These are phyloP conservation scores for Clamator glandarius DNA, from an alignment of 2,797 vertebrate species.

Conservation along the genomic window DNA sequence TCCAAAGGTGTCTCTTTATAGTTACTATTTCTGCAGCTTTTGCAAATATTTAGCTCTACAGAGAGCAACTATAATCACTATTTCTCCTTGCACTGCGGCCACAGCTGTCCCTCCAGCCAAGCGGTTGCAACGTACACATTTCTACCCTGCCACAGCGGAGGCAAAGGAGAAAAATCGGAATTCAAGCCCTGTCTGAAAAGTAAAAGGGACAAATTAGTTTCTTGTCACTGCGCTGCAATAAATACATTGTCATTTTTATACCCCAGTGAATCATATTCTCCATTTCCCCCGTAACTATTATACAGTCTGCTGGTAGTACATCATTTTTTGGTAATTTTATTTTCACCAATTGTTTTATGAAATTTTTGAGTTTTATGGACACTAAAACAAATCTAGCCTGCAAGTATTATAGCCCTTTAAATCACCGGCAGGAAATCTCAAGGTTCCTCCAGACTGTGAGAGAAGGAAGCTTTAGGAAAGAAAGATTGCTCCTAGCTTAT, in stretches of 20 bases:
- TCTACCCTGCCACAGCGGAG: constrained; percentile 28
- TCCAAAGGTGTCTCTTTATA: neutral
- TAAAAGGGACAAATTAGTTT: constrained; percentile 86
- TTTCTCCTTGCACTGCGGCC: neutral
- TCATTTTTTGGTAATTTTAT: constrained; percentile 88
- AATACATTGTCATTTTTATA: constrained; percentile 86
- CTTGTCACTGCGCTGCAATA: constrained; percentile 81
- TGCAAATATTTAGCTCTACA: neutral
- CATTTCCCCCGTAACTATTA: constrained; percentile 85
- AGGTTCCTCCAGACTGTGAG: constrained; percentile 98
- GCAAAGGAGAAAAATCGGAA: constrained; percentile 72
- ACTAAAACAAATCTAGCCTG: constrained; percentile 87
- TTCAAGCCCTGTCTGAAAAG: constrained; percentile 81
- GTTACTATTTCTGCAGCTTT: neutral
- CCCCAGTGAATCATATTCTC: constrained; percentile 83
- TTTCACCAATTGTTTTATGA: constrained; percentile 88
- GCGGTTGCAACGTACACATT: rapidly evolving
- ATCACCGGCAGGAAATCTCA: constrained; percentile 97
- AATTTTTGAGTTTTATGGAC: constrained; percentile 88
- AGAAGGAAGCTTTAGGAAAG: constrained; percentile 96
- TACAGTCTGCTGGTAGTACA: constrained; percentile 85
- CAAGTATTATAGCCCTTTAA: constrained; percentile 97
- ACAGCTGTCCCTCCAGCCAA: neutral
- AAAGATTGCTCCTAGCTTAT: constrained; percentile 98
- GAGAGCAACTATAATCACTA: neutral